These are phyloP conservation scores for Aphodius granarius DNA, from an alignment of 2,888 invertebrate species.

Conservation along the genomic window DNA sequence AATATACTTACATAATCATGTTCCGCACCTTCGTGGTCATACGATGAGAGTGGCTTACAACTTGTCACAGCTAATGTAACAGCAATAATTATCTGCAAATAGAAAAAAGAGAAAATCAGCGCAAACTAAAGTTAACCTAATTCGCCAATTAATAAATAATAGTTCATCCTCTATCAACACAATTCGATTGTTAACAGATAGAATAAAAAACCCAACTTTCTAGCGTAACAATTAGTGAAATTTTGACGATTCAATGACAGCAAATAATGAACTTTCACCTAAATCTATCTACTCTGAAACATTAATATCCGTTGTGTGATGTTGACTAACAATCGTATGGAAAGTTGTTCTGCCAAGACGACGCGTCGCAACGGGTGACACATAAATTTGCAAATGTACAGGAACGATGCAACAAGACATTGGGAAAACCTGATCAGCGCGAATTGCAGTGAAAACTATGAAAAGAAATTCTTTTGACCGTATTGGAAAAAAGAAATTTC, in stretches of 20 bases:
- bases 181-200: not conserved
- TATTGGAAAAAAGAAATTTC: not conserved
- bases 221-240: not conserved
- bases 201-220: not conserved
- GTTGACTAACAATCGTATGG: not conserved
- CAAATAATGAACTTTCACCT: not conserved
- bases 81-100: not conserved
- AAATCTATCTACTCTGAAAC: not conserved
- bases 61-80: not conserved
- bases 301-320: not conserved
- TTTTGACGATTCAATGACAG: not conserved
- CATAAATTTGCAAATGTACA: not conserved
- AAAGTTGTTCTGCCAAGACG: not conserved
- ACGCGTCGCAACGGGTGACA: not conserved
- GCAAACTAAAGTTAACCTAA: not conserved
- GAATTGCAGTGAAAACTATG: not conserved
- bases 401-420: not conserved
- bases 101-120: not conserved
- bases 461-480: not conserved
- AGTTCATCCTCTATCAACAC: not conserved
- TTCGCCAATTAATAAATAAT: not conserved
- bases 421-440: not conserved
- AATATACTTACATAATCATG: slow-evolving; percentile 39
- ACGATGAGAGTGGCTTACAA: not conserved
- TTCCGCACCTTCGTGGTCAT: slow-evolving; percentile 29